A percentile compares a stretch with the other conserved stretches of the same genome.
These are phyloP conservation scores for Ectemnius continuus DNA, from an alignment of 2,888 invertebrate species.

Conservation along the genomic window DNA sequence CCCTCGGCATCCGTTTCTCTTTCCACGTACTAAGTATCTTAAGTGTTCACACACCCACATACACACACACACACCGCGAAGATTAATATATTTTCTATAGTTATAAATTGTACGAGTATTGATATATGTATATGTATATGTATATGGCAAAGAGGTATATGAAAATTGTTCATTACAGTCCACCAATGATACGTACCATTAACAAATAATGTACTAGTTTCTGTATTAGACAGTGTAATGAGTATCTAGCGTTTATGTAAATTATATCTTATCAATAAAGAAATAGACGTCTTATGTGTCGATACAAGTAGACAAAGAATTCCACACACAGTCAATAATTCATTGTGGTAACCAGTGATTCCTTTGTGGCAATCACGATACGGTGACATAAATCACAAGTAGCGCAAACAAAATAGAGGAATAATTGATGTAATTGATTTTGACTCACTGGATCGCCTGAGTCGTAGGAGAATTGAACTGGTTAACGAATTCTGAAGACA, in stretches of 20 bases:
- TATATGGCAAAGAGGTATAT: not conserved
- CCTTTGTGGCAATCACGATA: too few species aligned
- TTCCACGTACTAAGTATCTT: not conserved
- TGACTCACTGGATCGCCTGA: too few species aligned
- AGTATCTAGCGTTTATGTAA: constrained; percentile 47
- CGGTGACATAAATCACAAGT: too few species aligned
- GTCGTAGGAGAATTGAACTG: too few species aligned
- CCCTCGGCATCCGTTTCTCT: constrained; percentile 20
- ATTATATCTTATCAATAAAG: constrained; percentile 52
- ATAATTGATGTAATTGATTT: too few species aligned
- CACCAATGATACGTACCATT: not conserved
- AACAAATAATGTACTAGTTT: constrained; percentile 32
- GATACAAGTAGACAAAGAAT: too few species aligned
- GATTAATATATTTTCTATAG: constrained; percentile 63
- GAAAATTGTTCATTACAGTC: too few species aligned
- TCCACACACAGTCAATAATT: too few species aligned
- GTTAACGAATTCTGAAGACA: too few species aligned
- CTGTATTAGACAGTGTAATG: constrained; percentile 34
- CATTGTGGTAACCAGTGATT: too few species aligned
- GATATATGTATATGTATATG: constrained; percentile 3
- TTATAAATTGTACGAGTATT: constrained; percentile 24
- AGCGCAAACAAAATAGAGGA: too few species aligned
- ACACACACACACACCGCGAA: constrained; percentile 33
- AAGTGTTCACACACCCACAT: constrained; percentile 10
- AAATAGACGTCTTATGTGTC: constrained; percentile 22